Base-by-base conservation (phyloP, 2,113 vertebrate genomes). In the Oxygymnocypris stewartii region DNA sequence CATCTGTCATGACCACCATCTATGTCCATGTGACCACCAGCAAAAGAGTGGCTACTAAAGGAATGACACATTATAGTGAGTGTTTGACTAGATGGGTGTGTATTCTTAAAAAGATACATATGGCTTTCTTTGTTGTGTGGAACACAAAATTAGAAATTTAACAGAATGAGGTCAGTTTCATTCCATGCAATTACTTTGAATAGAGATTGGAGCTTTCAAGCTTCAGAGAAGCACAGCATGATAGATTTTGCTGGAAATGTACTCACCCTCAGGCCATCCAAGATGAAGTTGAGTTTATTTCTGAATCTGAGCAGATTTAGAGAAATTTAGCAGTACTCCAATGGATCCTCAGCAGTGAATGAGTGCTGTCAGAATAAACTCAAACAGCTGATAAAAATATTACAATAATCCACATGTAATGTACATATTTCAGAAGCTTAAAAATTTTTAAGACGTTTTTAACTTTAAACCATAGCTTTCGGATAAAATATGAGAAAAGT, bases 1-100 rank as follows among this genome's bases (percentile, higher is more conserved):
- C 82, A 84, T 85, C 85, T 73, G 31, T 73, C 73, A 25, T 76
- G 31, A 75, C 42, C 67, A 76, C 67, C 37, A 42, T 57, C 11
- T 35, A 14, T 31, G 1, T 83, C 20, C 10, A 35, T 37, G 23
- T 71, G 28, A 83, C 81, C 44, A 69, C 40, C 63, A 49, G n/a
- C 63, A 51, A 51, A 31, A 69, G 42, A 23, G 81, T 61, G 59
- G 23, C 23, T 10, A 67, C n/a, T 31, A 31, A 23, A 20, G 4
- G 42, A 67, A 67, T 63, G 59, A 82, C 79, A 82, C 79, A 67
- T 81, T 42, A 42, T 81, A 65, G 0, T 44, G 37, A 65, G 79
- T 25, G 47, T 65, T 63, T 81, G 79, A 44, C 4, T 78, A 54
- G 7, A 78, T 54, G 47, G 47, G 25, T 78, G 25, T 75, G 71